Evolutionary conservation across 1,140 invertebrate genomes (phyloP).

Genomic region (Choristoneura fumiferana): DNA sequence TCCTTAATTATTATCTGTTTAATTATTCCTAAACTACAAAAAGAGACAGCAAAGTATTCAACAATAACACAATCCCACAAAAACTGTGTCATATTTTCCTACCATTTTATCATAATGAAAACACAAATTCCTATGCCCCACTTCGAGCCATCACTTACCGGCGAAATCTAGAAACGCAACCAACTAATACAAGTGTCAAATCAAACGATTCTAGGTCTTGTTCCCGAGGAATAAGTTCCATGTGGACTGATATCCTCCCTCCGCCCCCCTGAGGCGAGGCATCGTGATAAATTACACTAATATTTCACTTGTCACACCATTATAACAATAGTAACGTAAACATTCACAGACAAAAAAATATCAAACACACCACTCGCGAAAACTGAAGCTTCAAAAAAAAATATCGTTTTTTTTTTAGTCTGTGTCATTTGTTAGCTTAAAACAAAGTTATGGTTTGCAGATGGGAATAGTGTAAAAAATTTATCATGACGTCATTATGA

Average conservation of each 20-base stretch:
- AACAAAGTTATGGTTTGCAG: not conserved
- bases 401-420: not conserved
- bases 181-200: not conserved
- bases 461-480: too few species aligned
- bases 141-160: constrained; percentile 10
- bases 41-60: too few species aligned
- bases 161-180: not conserved
- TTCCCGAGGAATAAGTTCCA: not conserved
- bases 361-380: not conserved
- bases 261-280: constrained; percentile 7
- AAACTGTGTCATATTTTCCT: constrained; percentile 4
- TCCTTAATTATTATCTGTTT: too few species aligned
- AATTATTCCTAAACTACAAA: too few species aligned
- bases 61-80: constrained; percentile 17
- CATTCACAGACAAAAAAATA: constrained; percentile 15
- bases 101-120: constrained; percentile 15
- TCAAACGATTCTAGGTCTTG: not conserved
- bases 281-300: constrained; percentile 18
- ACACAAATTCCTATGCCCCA: constrained; percentile 8
- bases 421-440: not conserved
- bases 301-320: constrained; percentile 17
- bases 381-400: not conserved
- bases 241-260: not conserved
- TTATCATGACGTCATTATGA: not conserved
- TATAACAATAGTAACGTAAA: constrained; percentile 16